Percentiles rank a stretch among this genome's conserved stretches.
Conservation (phyloP, 2,113 vertebrate species). For the Connochaetes taurinus region DNA sequence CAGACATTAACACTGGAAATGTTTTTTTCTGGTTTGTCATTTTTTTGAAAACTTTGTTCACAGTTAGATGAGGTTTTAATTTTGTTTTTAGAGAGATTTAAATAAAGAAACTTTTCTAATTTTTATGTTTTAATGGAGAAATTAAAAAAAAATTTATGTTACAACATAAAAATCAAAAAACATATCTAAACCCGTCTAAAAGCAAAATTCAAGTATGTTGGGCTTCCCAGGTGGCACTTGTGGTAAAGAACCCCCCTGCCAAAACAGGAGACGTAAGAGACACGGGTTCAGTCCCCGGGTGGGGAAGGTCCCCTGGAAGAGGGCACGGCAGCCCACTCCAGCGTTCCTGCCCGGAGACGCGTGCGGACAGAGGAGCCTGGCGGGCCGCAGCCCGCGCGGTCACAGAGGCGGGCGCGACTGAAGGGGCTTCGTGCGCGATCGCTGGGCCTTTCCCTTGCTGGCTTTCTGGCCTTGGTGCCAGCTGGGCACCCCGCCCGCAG, state of each 20-base stretch:
- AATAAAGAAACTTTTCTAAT: neutral
- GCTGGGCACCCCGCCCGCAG: neutral
- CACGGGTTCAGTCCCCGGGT: fast-evolving
- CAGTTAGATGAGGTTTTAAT: neutral
- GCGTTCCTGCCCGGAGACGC: neutral
- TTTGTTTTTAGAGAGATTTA: neutral
- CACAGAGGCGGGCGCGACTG: neutral
- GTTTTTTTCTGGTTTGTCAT: neutral
- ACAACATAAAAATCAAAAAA: neutral
- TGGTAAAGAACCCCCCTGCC: neutral
- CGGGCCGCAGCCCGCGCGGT: fast-evolving
- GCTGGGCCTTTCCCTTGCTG: neutral
- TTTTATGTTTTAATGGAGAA: neutral
- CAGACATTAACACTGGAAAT: neutral
- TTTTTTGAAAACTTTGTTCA: neutral
- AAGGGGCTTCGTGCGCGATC: neutral
- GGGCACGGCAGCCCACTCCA: neutral
- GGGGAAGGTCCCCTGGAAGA: neutral
- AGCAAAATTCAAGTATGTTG: neutral
- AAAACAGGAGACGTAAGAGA: fast-evolving
- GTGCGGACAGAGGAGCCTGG: neutral
- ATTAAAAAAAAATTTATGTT: neutral
- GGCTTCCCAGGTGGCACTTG: neutral
- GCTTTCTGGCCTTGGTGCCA: neutral
- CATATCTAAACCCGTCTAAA: neutral